Base-by-base conservation (phyloP, 2,113 vertebrate genomes). In the Microtus montanus region DNA sequence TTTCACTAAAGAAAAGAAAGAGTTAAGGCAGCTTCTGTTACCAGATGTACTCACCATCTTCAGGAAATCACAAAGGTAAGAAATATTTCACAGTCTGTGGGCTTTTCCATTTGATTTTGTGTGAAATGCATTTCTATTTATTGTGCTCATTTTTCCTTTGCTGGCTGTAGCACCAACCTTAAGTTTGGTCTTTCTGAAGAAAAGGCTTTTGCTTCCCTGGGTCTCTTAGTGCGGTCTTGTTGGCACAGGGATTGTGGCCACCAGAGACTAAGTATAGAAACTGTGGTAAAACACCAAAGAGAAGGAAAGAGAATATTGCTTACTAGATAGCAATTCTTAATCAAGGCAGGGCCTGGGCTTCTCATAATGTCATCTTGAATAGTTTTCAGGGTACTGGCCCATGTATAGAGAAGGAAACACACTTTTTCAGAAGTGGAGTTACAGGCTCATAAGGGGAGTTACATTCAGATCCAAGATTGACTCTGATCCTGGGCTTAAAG, bases 391-490 rank as follows among this genome's bases (percentile, higher is more conserved):
- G 44, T 47, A 41, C 12, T 77, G 22, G 2, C n/a, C 90, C 66
- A 63, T 95, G 77, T 91, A 77, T 30, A 66, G 12, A 83, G 6
- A 19, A 66, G 24, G 44, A 90, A 90, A 86, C n/a, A 71, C 35
- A n/a, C 35, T 71, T 17, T n/a, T 30, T 66, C 64, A 66, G 28
- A 66, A 19, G 1, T 70, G 24, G 3, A 26, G 0, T 87, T 80
- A 83, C 9, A 52, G 28, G 8, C 6, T 30, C 24, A 19, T 84
- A 5, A 7, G 63, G 26, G 9, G 3, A 68, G 30, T n/a, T 94
- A 70, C 85, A 85, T 71, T 92, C 47, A 91, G 86, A 87, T 30
- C 24, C 19, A 88, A 88, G 58, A 47, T 5, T 90, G 19, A 93
- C 30, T 91, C 44, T 68, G 79, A 19, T 2, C 41, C 26, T 47